These are phyloP conservation scores for Heliocidaris erythrogramma DNA, from an alignment of 35 echinoderm and acorn worm genomes.

Conservation along the genomic window DNA sequence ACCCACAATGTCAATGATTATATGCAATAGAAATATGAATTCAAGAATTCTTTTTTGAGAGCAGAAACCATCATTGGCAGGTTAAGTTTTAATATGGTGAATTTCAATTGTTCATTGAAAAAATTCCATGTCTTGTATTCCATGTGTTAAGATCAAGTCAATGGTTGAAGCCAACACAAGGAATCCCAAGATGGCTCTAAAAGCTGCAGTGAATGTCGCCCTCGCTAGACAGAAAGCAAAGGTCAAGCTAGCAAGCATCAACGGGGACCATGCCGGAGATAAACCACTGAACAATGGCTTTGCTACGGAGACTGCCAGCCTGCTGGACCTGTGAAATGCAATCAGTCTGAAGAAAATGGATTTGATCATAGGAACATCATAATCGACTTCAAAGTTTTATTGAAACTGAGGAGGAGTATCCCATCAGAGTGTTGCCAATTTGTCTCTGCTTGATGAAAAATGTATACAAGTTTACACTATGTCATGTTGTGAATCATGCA, in stretches of 20 bases:
- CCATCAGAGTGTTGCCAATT: background rate
- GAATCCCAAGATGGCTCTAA: background rate
- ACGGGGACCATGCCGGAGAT: background rate
- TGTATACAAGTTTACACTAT: background rate
- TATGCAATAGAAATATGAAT: no score
- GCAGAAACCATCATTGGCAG: no score
- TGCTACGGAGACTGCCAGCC: background rate
- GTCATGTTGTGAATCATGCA: background rate
- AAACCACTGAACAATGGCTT: background rate
- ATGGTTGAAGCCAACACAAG: constrained; percentile 19
- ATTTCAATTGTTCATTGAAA: background rate
- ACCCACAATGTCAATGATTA: no score
- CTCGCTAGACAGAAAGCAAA: constrained; percentile 6
- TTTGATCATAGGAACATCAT: background rate
- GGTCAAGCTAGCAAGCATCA: background rate
- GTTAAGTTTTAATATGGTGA: no score
- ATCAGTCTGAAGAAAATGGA: background rate
- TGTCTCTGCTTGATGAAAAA: background rate
- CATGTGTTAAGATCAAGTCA: background rate
- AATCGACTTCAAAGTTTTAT: background rate
- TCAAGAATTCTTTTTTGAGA: no score
- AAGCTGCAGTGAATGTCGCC: constrained; percentile 5
- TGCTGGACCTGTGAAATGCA: background rate
- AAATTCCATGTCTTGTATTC: background rate
- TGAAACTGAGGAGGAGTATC: background rate